Conservation (phyloP, 1,140 invertebrate genomes). For the Drosophila punjabiensis region DNA sequence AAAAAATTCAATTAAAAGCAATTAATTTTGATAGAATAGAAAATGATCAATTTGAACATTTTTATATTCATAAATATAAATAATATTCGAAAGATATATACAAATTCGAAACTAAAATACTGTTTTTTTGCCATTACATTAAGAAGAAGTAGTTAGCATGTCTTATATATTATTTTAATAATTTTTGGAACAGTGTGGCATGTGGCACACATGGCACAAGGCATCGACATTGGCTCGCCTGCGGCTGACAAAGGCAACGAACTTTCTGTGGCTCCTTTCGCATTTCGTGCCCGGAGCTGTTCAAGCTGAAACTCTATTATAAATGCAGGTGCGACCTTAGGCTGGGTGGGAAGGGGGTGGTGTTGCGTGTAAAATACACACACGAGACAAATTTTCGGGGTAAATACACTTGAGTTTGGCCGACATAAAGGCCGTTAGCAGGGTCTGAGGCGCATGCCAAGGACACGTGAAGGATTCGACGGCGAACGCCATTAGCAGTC, state of each 20-base stretch:
- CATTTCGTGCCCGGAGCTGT: slow-evolving; percentile 30
- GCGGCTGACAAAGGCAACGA: slow-evolving; percentile 63
- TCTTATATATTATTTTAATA: not conserved
- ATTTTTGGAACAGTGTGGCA: slow-evolving; percentile 4
- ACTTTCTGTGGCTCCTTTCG: slow-evolving; percentile 51
- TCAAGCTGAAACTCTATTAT: slow-evolving; percentile 47
- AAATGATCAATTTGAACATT: no score
- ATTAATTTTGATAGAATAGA: not conserved
- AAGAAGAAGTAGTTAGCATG: no score
- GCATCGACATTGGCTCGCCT: slow-evolving; percentile 39
- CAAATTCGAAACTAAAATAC: no score
- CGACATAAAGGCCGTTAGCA: slow-evolving; percentile 61
- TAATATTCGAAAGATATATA: no score
- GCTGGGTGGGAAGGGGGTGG: not conserved
- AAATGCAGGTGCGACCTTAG: slow-evolving; percentile 57
- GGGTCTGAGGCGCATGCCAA: slow-evolving; percentile 64
- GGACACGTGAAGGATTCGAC: slow-evolving; percentile 77
- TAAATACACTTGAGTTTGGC: slow-evolving; percentile 56
- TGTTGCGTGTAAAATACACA: slow-evolving; percentile 59
- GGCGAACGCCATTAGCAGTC: slow-evolving; percentile 59
- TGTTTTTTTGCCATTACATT: no score
- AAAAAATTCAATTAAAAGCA: not conserved
- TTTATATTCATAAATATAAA: no score
- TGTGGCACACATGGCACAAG: slow-evolving; percentile 31
- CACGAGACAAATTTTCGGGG: slow-evolving; percentile 75